Percentiles rank a stretch among this genome's conserved stretches.
Evolutionary conservation across 2,113 vertebrate genomes (phyloP).

Genomic region (Oryzias woworae): DNA sequence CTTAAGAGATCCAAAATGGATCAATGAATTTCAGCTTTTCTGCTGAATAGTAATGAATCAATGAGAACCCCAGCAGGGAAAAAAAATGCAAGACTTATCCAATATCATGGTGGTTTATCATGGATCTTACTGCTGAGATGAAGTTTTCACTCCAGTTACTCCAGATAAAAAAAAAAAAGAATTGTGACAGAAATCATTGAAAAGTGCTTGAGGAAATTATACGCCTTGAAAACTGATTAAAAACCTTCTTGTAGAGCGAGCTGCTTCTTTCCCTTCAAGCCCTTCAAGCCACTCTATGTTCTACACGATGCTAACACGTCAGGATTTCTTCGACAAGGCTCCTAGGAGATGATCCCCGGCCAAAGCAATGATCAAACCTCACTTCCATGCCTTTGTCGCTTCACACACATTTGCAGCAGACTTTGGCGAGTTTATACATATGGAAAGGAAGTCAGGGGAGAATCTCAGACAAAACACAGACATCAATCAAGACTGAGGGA

Average conservation of each 20-base stretch:
- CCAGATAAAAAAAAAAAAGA: neutral
- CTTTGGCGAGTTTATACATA: constrained; percentile 27
- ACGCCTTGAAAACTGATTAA: neutral
- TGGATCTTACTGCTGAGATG: neutral
- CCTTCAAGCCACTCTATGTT: neutral
- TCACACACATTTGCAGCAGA: constrained; percentile 6
- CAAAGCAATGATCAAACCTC: constrained; percentile 10
- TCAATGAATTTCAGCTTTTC: no score
- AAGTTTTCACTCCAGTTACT: constrained; percentile 1
- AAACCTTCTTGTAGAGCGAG: neutral
- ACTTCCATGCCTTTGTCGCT: constrained; percentile 5
- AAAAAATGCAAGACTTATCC: no score
- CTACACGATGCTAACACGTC: neutral
- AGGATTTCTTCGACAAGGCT: constrained; percentile 6
- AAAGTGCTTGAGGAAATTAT: neutral
- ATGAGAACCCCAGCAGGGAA: no score
- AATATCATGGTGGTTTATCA: no score
- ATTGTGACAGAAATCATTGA: neutral
- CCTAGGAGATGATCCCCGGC: constrained; percentile 3
- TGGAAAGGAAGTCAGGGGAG: constrained; percentile 41
- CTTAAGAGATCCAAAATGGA: no score
- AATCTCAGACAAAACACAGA: constrained; percentile 58
- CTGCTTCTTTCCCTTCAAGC: neutral
- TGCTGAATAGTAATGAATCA: no score
- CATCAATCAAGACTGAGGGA: constrained; percentile 52